Evolutionary conservation across 2,113 vertebrate species (phyloP).

Genomic region (Spheniscus mendiculus): DNA sequence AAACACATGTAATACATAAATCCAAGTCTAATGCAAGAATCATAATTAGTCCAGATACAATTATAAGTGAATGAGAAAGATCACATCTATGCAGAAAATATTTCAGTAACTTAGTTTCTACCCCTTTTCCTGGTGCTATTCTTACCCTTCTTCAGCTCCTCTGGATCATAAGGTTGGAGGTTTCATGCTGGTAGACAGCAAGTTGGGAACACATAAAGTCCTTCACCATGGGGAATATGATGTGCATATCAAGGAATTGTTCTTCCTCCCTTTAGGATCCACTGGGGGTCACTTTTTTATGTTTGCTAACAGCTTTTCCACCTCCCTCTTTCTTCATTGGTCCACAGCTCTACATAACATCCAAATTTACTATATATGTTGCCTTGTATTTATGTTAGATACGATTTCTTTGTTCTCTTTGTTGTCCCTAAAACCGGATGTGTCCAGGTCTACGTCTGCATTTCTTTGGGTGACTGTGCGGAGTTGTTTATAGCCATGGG

Average conservation of each 20-base stretch:
- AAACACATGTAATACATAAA: background rate
- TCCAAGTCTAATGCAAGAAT: background rate
- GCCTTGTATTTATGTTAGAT: background rate
- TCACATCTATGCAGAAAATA: background rate
- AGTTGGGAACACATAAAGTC: background rate
- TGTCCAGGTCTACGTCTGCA: background rate
- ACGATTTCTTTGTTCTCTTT: background rate
- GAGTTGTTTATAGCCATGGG: background rate
- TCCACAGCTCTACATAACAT: background rate
- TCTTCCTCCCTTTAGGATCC: background rate
- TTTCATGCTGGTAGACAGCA: background rate
- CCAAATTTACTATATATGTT: background rate
- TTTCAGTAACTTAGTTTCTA: background rate
- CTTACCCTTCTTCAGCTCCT: background rate
- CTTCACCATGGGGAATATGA: fast-evolving
- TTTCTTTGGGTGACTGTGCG: background rate
- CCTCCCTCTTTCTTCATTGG: background rate
- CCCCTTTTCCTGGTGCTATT: background rate
- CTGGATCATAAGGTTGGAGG: background rate
- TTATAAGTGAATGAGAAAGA: background rate
- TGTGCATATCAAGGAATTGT: background rate
- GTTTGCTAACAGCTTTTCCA: fast-evolving
- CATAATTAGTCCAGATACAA: background rate
- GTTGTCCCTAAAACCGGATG: background rate
- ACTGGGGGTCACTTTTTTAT: background rate